A percentile compares a stretch with the other conserved stretches of the same genome.
Conservation (phyloP, 2,888 invertebrate species). For the Prenolepis imparis region DNA sequence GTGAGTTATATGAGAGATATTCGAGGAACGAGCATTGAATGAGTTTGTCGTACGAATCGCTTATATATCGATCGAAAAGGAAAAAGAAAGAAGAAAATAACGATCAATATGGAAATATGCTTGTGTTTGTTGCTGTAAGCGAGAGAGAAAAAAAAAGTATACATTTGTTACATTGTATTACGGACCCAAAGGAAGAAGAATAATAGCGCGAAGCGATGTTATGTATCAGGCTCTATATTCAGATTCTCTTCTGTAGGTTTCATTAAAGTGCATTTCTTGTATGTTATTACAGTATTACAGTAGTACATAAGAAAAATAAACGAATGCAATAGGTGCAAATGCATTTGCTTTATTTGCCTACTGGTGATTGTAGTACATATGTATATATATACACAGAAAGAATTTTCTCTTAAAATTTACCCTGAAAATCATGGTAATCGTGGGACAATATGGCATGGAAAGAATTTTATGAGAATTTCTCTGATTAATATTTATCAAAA, state of each 20-base stretch:
- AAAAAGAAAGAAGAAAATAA: background rate
- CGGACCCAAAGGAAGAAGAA: constrained; percentile 45
- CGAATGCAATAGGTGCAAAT: constrained; percentile 80
- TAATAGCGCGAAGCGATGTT: constrained; percentile 72
- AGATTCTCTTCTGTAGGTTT: constrained; percentile 94
- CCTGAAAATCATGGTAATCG: no score
- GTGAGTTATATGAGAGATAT: background rate
- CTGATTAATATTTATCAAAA: no score
- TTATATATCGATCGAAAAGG: constrained; percentile 26
- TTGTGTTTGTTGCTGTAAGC: constrained; percentile 53
- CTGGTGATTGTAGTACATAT: no score
- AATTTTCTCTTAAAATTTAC: no score
- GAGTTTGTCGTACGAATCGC: constrained; percentile 46
- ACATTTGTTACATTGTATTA: constrained; percentile 68
- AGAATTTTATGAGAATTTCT: no score
- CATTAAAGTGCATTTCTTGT: constrained; percentile 96
- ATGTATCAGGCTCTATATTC: constrained; percentile 85
- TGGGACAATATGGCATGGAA: no score
- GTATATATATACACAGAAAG: no score
- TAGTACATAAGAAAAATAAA: constrained; percentile 87
- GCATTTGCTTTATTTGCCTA: constrained; percentile 43
- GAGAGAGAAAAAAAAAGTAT: constrained; percentile 63
- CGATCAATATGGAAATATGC: constrained; percentile 27
- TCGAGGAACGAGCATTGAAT: background rate
- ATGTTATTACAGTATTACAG: constrained; percentile 95